A percentile compares a stretch with the other conserved stretches of the same genome.
These are phyloP conservation scores for Isotomurus palustris DNA, from an alignment of 2,888 invertebrate genomes.

Conservation along the genomic window DNA sequence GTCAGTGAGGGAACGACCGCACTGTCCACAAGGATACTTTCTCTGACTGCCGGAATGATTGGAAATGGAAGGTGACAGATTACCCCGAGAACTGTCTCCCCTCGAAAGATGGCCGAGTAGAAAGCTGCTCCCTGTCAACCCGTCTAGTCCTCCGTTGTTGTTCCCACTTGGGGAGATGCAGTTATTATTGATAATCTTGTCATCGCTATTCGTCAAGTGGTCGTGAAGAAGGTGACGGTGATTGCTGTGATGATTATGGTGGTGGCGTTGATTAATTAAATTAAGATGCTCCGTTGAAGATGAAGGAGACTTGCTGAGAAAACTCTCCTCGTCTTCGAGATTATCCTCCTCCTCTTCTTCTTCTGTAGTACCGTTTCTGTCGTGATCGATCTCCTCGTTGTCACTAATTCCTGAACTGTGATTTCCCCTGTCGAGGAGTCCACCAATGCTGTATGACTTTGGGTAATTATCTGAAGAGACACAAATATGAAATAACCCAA, in stretches of 20 bases:
- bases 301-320: conserved; percentile 21
- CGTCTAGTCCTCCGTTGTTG: conserved; percentile 27
- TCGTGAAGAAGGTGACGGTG: conserved; percentile 32
- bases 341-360: conserved; percentile 27
- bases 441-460: conserved; percentile 24
- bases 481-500: too few species aligned
- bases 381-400: conserved; percentile 23
- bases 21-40: conserved; percentile 45
- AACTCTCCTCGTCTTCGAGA: conserved; percentile 8
- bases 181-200: conserved; percentile 37
- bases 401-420: conserved; percentile 29
- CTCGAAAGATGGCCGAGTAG: conserved; percentile 41
- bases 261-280: conserved; percentile 30
- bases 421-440: conserved; percentile 27
- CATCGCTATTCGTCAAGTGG: conserved; percentile 23
- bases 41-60: conserved; percentile 30
- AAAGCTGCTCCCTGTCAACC: conserved; percentile 27
- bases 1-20: conserved; percentile 43
- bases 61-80: conserved; percentile 23
- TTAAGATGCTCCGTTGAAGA: conserved; percentile 32
- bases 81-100: conserved; percentile 18
- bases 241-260: conserved; percentile 32
- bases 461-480: conserved; percentile 25
- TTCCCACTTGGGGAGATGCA: conserved; percentile 35
- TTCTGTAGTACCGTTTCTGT: conserved; percentile 15